Conservation (phyloP, 35 echinoderm and acorn worm genomes). For the Acanthaster planci region DNA sequence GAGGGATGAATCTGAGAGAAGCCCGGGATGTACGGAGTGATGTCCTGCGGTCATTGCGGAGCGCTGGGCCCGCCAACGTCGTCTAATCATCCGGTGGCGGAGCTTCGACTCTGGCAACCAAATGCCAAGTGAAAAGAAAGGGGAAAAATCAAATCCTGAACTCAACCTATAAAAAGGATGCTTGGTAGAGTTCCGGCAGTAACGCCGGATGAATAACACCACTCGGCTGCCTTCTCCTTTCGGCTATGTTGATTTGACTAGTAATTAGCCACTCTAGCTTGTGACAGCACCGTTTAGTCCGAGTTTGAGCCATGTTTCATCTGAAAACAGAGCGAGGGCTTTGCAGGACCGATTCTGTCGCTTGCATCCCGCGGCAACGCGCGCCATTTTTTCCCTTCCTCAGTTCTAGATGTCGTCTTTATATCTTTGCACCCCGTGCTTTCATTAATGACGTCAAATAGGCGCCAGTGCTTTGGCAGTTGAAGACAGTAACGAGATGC, state of each 20-base stretch:
- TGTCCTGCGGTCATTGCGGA: background rate
- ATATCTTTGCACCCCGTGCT: background rate
- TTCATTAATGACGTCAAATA: conserved; percentile 2
- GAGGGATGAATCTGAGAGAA: conserved; percentile 2
- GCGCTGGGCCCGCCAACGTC: conserved; percentile 1
- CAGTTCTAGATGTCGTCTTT: too few relatives aligned
- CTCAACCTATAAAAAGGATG: conserved; percentile 9
- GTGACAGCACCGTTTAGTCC: background rate
- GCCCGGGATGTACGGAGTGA: background rate
- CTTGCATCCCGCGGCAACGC: too few relatives aligned
- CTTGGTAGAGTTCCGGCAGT: conserved; percentile 12
- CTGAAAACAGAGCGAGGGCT: background rate
- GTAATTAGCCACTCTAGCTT: conserved; percentile 2
- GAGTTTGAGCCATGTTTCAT: background rate
- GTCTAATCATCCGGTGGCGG: background rate
- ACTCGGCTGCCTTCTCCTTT: conserved; percentile 5
- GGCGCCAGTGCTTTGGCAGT: background rate
- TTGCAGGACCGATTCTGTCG: too few relatives aligned
- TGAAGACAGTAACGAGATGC: too few relatives aligned
- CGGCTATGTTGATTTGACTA: conserved; percentile 27
- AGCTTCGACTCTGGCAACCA: conserved; percentile 6
- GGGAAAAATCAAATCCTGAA: background rate
- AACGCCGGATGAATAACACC: conserved; percentile 27
- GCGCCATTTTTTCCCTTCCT: too few relatives aligned
- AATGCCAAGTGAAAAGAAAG: background rate